phyloP scores from a whole-genome alignment of 2,888 invertebrate genomes.

The Amiota communis region DNA sequence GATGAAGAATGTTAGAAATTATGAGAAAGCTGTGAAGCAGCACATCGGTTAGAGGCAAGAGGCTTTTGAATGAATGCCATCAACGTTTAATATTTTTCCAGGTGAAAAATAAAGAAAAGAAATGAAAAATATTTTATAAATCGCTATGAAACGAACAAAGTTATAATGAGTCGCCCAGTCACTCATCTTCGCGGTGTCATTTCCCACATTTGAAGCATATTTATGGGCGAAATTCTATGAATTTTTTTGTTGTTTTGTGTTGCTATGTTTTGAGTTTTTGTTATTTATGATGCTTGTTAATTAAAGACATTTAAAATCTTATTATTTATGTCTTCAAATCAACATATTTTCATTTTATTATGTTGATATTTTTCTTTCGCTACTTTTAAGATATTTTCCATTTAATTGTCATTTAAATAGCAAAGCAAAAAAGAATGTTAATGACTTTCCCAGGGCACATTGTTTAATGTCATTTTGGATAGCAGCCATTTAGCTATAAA shows the following conservation, averaged over 20 bases:
- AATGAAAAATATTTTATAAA: slow-evolving; percentile 24
- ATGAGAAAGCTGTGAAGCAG: slow-evolving; percentile 17
- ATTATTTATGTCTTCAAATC: slow-evolving; percentile 8
- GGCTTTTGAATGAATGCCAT: not conserved
- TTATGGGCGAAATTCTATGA: slow-evolving; percentile 2
- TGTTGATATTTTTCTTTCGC: not conserved
- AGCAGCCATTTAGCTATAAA: not conserved
- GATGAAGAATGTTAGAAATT: not conserved
- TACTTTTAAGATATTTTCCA: not conserved
- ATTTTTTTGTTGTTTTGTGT: not conserved
- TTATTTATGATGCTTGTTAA: slow-evolving; percentile 27
- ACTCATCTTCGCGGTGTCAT: not conserved
- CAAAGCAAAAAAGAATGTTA: not conserved
- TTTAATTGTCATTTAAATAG: not conserved
- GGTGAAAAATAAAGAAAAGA: not conserved
- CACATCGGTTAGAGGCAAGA: not conserved
- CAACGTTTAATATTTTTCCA: slow-evolving; percentile 2
- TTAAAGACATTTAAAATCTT: slow-evolving; percentile 20
- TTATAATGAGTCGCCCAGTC: slow-evolving; percentile 25
- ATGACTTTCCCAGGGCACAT: slow-evolving; percentile 15
- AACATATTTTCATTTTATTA: not conserved
- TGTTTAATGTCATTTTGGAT: not conserved
- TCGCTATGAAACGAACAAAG: slow-evolving; percentile 19
- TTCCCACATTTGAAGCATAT: slow-evolving; percentile 20
- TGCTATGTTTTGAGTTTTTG: slow-evolving; percentile 10